Evolutionary conservation across 2,113 vertebrate species (phyloP), one percentile per base, ranked within the genome.

Genomic region (Lagenorhynchus albirostris): DNA sequence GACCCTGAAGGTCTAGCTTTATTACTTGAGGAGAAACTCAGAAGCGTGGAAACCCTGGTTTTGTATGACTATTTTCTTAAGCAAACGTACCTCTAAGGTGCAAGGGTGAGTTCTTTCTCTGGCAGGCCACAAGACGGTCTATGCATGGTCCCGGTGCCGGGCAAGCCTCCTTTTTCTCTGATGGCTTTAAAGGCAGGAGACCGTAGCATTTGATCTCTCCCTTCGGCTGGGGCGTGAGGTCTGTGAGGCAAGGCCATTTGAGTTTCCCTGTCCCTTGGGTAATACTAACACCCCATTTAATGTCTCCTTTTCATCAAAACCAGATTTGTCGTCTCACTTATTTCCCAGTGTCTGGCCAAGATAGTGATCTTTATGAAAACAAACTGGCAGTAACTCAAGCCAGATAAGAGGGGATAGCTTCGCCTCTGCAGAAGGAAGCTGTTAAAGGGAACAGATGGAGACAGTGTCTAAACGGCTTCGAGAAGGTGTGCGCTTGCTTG

Each of bases 341-440:
- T 95, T 98, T 97, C 95, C 94, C 91, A 85, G n/a, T 95, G 96
- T 96, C 81, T 98, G 94, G 96, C 70, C 83, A 95, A 98, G 97
- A 95, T 17, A 38, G 65, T 95, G 93, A 89, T 76, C 95, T 95
- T 97, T 96, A 97, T 79, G 79, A 96, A 96, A 98, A 97, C n/a
- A 98, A 94, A 97, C 97, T 92, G 95, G 89, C 82, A 94, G 91
- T 96, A 91, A 93, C 95, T 94, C 88, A 94, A 97, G 94, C 91
- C 96, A 97, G 96, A 96, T 95, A 97, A 98, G 86, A 73, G n/a
- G 1, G 6, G 90, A 84, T 81, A 93, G 74, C 80, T 89, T 62
- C 0, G 0, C 74, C 65, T 93, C 21, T 1, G 23, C 84, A 94
- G 17, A 36, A 29, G 96, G 70, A 96, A 98, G 67, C 97, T 65